Conservation (phyloP, 2,888 invertebrate genomes). For the Hirtodrosophila trivittata region DNA sequence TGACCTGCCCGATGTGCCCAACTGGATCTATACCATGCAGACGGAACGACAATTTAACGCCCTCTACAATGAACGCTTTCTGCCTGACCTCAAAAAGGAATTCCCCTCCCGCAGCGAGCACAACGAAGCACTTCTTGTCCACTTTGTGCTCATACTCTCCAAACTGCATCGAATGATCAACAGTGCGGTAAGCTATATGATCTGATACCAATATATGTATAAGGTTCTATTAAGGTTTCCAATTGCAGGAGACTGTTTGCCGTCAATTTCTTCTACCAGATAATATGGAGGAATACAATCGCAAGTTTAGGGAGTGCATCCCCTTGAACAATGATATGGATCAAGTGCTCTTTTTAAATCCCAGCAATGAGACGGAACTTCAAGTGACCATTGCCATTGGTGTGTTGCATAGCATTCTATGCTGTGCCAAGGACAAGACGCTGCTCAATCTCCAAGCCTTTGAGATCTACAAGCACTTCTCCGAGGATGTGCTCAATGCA, state of each 20-base stretch:
- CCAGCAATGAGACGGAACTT: constrained; percentile 70
- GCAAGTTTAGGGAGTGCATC: constrained; percentile 61
- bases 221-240: neutral
- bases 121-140: constrained; percentile 75
- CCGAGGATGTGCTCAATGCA: constrained; percentile 86
- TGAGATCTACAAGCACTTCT: constrained; percentile 89
- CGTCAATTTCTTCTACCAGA: constrained; percentile 79
- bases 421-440: constrained; percentile 86
- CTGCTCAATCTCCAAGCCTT: constrained; percentile 88
- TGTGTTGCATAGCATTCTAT: constrained; percentile 88
- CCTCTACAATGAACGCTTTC: constrained; percentile 83
- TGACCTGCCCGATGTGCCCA: constrained; percentile 86
- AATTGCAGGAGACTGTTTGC: constrained; percentile 29
- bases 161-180: constrained; percentile 76
- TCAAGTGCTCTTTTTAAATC: constrained; percentile 71
- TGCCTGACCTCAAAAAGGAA: constrained; percentile 78
- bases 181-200: constrained; percentile 53
- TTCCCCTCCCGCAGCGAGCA: constrained; percentile 77
- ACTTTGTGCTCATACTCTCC: constrained; percentile 81
- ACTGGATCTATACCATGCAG: constrained; percentile 87
- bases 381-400: constrained; percentile 69
- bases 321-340: constrained; percentile 61
- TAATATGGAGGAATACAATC: constrained; percentile 77
- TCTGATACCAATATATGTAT: neutral
- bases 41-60: constrained; percentile 85